Percentiles rank a stretch among this genome's conserved stretches.
Conservation (phyloP, 2,888 invertebrate species). For the Zaprionus lineosus region DNA sequence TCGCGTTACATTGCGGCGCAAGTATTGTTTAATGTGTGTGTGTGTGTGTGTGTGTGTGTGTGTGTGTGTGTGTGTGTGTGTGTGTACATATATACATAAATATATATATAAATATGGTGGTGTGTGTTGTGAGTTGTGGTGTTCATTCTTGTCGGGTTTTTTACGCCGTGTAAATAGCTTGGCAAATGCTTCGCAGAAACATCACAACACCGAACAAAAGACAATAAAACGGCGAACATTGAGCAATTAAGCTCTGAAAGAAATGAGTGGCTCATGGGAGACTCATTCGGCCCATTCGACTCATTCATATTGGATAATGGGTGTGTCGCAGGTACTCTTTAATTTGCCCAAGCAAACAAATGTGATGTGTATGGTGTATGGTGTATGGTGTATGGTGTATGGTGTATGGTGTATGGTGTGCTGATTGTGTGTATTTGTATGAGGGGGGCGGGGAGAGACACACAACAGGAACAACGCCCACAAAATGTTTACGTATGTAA, state of each 20-base stretch:
- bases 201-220: conserved; percentile 57
- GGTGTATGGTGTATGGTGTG: no score
- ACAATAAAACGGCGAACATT: conserved; percentile 60
- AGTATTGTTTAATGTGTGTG: conserved; percentile 21
- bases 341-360: conserved; percentile 54
- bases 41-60: conserved; percentile 13
- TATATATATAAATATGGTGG: no score
- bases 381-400: no score
- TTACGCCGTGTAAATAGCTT: conserved; percentile 56
- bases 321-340: conserved; percentile 64
- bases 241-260: conserved; percentile 63
- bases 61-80: conserved; percentile 16
- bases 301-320: conserved; percentile 47
- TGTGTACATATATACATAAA: no score
- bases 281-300: conserved; percentile 22
- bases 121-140: conserved; percentile 15
- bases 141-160: conserved; percentile 35
- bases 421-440: conserved; percentile 13
- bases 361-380: conserved; percentile 1
- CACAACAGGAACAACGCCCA: conserved; percentile 41
- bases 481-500: conserved; percentile 60
- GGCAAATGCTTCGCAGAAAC: conserved; percentile 58
- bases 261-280: conserved; percentile 45
- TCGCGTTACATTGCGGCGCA: conserved; percentile 65
- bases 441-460: no score